Evolutionary conservation across 1,140 invertebrate species (phyloP).

Genomic region (Eumeta japonica): DNA sequence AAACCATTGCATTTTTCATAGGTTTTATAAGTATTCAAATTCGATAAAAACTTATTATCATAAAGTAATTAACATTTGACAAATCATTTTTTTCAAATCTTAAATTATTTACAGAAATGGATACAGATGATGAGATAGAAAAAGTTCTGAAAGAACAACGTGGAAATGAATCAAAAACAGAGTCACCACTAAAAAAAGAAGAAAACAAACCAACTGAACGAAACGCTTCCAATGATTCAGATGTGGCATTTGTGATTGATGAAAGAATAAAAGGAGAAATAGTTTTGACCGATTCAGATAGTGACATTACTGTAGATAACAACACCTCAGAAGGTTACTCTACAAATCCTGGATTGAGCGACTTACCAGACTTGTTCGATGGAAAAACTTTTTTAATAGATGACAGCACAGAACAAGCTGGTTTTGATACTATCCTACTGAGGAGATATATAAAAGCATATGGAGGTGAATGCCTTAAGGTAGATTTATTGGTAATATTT

Average conservation of each 20-base stretch:
- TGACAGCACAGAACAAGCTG: conserved; percentile 1
- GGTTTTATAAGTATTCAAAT: too few relatives aligned
- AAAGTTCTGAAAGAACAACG: conserved; percentile 32
- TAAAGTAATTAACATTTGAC: too few relatives aligned
- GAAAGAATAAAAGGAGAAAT: conserved; percentile 14
- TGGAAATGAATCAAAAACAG: too few relatives aligned
- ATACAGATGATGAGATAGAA: conserved; percentile 61
- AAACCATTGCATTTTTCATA: too few relatives aligned
- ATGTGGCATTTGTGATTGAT: conserved; percentile 22
- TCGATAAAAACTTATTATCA: too few relatives aligned
- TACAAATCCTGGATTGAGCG: background rate
- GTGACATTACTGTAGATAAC: conserved; percentile 5
- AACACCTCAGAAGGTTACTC: background rate
- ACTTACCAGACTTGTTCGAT: conserved; percentile 25
- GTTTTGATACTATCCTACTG: conserved; percentile 9
- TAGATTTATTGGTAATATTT: too few relatives aligned
- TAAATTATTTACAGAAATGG: conserved; percentile 19
- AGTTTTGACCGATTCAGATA: conserved; percentile 9
- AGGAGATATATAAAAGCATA: conserved; percentile 29
- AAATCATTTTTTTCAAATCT: too few relatives aligned
- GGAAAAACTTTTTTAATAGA: conserved; percentile 21
- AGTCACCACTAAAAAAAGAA: conserved; percentile 1
- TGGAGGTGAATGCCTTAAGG: conserved; percentile 24
- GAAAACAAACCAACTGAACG: background rate
- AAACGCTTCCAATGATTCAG: conserved; percentile 7